These are phyloP conservation scores for Tribolium freemani DNA, from an alignment of 2,888 invertebrate species.

Conservation along the genomic window DNA sequence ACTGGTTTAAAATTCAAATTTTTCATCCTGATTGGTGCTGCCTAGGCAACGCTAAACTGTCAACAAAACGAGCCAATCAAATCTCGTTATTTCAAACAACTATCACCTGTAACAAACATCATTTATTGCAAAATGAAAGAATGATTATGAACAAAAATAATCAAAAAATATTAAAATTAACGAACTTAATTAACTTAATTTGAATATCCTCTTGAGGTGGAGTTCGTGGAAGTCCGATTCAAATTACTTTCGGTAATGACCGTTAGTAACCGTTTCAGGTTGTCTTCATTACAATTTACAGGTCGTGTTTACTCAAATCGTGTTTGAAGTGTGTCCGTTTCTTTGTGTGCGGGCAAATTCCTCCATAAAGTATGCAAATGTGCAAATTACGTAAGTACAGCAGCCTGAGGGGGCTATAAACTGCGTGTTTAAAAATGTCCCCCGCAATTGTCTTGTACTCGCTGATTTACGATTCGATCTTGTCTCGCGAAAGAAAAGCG, in stretches of 20 bases:
- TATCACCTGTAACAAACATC: background rate
- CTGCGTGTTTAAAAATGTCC: background rate
- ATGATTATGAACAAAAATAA: background rate
- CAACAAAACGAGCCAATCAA: background rate
- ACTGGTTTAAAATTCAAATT: conserved; percentile 7
- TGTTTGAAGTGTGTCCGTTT: background rate
- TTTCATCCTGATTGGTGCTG: conserved; percentile 6
- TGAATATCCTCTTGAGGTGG: background rate
- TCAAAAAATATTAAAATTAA: background rate
- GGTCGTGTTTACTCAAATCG: conserved; percentile 7
- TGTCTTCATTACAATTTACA: conserved; percentile 16
- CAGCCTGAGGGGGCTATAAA: conserved; percentile 4
- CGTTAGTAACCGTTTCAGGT: conserved; percentile 1
- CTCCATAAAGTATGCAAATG: conserved; percentile 10
- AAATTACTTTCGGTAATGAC: background rate
- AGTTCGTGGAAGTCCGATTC: background rate
- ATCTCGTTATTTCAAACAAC: background rate
- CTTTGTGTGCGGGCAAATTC: conserved; percentile 5
- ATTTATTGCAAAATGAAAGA: no score
- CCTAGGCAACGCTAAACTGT: background rate
- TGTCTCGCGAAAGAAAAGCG: conserved; percentile 3
- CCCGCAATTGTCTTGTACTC: background rate
- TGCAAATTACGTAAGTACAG: conserved; percentile 20
- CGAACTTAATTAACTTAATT: background rate
- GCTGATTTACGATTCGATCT: background rate